Evolutionary conservation across 2,888 invertebrate genomes (phyloP).

Genomic region (Tryphoninae sp.): DNA sequence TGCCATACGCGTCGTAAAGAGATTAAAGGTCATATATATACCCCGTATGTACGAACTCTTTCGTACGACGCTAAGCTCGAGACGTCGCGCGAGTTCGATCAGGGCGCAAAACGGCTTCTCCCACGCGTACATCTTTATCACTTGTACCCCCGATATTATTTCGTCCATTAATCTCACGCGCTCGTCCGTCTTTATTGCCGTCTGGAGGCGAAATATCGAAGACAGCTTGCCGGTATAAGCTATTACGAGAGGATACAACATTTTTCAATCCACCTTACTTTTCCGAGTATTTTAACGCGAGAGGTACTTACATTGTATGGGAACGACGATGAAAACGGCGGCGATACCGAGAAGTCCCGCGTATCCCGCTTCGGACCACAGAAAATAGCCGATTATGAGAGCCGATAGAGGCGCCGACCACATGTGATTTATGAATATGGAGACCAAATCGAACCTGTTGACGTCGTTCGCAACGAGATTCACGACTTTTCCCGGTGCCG

Average conservation of each 20-base stretch:
- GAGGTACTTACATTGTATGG: slow-evolving; percentile 88
- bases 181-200: slow-evolving; percentile 86
- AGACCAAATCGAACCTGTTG: slow-evolving; percentile 94
- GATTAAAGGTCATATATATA: slow-evolving; percentile 88
- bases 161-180: slow-evolving; percentile 91
- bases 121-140: slow-evolving; percentile 92
- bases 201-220: slow-evolving; percentile 82
- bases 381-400: slow-evolving; percentile 88
- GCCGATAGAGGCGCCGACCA: slow-evolving; percentile 92
- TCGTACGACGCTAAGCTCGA: slow-evolving; percentile 83
- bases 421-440: slow-evolving; percentile 94
- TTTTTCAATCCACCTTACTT: background rate
- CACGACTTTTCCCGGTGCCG: slow-evolving; percentile 84
- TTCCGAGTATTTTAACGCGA: too few relatives aligned
- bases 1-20: slow-evolving; percentile 91
- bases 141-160: slow-evolving; percentile 88
- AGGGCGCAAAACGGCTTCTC: slow-evolving; percentile 87
- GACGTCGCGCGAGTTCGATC: slow-evolving; percentile 84
- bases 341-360: slow-evolving; percentile 92
- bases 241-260: slow-evolving; percentile 45
- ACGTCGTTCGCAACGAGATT: slow-evolving; percentile 92
- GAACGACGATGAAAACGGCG: slow-evolving; percentile 91
- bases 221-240: slow-evolving; percentile 80
- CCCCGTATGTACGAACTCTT: slow-evolving; percentile 86
- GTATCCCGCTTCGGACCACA: slow-evolving; percentile 89